Conservation (phyloP, 1,140 invertebrate genomes). For the Neelides sp. region DNA sequence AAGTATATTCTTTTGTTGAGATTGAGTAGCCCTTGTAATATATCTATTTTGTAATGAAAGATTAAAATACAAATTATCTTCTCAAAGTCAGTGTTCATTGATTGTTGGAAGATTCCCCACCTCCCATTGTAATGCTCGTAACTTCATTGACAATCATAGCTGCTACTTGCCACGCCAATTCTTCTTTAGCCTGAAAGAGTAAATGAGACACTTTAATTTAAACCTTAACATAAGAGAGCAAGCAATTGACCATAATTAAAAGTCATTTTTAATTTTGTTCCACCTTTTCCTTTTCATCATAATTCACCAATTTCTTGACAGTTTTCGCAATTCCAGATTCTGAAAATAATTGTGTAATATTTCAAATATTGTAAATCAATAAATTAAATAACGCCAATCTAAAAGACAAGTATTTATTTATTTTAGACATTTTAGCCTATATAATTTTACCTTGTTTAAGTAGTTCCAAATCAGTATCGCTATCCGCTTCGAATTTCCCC, state of each 20-base stretch:
- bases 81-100: too few relatives aligned
- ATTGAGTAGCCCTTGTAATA: not conserved
- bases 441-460: conserved; percentile 20
- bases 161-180: conserved; percentile 85
- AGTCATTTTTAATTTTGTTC: not conserved
- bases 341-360: conserved; percentile 30
- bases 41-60: not conserved
- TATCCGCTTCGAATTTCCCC: conserved; percentile 77
- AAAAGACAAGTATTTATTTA: not conserved
- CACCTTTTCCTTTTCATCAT: conserved; percentile 57
- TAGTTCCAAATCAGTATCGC: conserved; percentile 69
- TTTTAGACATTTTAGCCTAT: not conserved
- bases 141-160: conserved; percentile 90
- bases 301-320: conserved; percentile 62
- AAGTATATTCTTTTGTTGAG: too few relatives aligned
- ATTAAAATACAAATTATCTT: not conserved
- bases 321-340: conserved; percentile 49
- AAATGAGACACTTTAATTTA: conserved; percentile 16
- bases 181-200: conserved; percentile 60
- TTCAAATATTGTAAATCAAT: not conserved
- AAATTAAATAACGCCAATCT: not conserved
- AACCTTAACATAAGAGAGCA: conserved; percentile 11
- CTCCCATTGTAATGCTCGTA: conserved; percentile 61
- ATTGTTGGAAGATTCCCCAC: conserved; percentile 16
- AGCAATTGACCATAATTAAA: not conserved